Evolutionary conservation across 1,140 invertebrate genomes (phyloP).

Genomic region (Helicorthomorpha holstii): DNA sequence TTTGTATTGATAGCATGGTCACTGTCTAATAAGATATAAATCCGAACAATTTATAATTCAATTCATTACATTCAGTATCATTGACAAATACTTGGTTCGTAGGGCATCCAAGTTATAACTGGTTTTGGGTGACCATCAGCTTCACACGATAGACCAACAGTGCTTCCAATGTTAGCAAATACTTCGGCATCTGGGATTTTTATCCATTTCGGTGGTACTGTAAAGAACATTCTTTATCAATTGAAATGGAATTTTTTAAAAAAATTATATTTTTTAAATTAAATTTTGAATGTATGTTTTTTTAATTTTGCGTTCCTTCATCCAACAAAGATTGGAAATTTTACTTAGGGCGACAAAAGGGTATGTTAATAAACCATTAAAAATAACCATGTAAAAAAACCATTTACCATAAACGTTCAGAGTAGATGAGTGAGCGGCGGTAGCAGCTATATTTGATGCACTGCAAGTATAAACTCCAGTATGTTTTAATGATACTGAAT

Average conservation of each 20-base stretch:
- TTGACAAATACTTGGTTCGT: constrained; percentile 46
- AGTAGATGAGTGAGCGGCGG: constrained; percentile 37
- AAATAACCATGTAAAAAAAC: background rate
- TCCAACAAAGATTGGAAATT: background rate
- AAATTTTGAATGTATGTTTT: background rate
- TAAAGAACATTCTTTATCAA: constrained; percentile 2
- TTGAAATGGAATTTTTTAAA: background rate
- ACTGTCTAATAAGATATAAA: background rate
- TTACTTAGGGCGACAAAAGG: background rate
- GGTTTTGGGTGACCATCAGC: constrained; percentile 89
- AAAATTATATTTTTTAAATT: background rate
- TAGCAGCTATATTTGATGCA: constrained; percentile 37
- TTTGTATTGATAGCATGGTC: background rate
- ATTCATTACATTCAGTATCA: too few species aligned
- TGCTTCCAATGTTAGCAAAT: constrained; percentile 61
- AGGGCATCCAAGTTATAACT: constrained; percentile 87
- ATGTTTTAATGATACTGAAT: constrained; percentile 61
- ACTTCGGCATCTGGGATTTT: constrained; percentile 74
- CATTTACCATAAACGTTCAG: constrained; percentile 36
- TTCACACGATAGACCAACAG: constrained; percentile 78
- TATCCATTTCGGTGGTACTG: constrained; percentile 93
- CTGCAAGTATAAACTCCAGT: constrained; percentile 78
- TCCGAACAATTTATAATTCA: background rate
- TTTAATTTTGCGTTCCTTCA: background rate
- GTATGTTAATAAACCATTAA: background rate